Base-by-base conservation (phyloP, 2,888 invertebrate genomes). In the Mactromeris polynyma region DNA sequence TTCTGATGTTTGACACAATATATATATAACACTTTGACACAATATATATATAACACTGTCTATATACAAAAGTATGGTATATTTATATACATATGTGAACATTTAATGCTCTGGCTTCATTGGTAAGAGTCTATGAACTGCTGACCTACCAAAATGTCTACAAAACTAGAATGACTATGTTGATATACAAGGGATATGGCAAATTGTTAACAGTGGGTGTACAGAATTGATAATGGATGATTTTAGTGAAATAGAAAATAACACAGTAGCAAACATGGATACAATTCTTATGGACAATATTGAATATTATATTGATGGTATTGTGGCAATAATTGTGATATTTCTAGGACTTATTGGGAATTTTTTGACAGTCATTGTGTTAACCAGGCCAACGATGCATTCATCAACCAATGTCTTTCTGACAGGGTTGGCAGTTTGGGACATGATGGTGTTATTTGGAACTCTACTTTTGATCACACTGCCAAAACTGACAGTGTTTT, bases 341-440 rank as follows among this genome's bases (percentile, higher is more conserved):
- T 97, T 97, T 91, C 97, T 98, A 89, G 98, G 98, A 89, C 97
- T 98, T 87, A 96, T 98, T 85, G 98, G 98, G 82, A 98, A 98
- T 94, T 95, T 96, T 26, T 95, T 97, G 46, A 97, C 97, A 19
- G 97, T 97, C 83, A 97, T 97, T 40, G 97, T 97, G 73, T 96
- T 97, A 84, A 97, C 97, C 1, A 95, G 97, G 92, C 97, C 97
- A 92, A 97, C 98, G 82, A 98, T 98, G 98, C 97, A 98, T 94
- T 97, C 98, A 91, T 98, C 98, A 64, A 98, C 98, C 88, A 98
- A 98, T 93, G 96, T 94, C 80, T 96, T 96, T 90, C 94, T 96
- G 9, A 94, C 95, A 26, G 96, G 96, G 0, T 93, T 96, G 42
- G 96, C 96, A 31, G 93, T 96, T 78, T 96, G 96, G 96, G 96